Evolutionary conservation across 2,797 vertebrate genomes (phyloP).

Genomic region (Rhynchonycteris naso): DNA sequence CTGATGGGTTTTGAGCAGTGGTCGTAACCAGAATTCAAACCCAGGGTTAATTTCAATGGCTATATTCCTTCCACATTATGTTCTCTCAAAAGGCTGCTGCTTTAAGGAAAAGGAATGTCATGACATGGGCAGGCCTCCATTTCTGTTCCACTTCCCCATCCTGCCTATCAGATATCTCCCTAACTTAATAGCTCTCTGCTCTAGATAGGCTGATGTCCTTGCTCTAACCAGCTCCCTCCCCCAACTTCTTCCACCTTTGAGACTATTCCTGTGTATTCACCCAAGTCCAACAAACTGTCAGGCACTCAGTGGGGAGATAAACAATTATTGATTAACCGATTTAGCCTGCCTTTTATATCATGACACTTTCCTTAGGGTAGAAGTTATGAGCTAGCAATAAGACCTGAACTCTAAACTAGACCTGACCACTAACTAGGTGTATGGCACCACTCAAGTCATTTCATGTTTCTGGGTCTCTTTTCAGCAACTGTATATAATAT

Average conservation of each 20-base stretch:
- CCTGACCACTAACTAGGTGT: not conserved
- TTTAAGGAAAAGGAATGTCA: slow-evolving; percentile 57
- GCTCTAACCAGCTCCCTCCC: slow-evolving; percentile 34
- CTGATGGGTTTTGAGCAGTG: not conserved
- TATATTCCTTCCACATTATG: not conserved
- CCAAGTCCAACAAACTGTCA: slow-evolving; percentile 4
- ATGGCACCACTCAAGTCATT: not conserved
- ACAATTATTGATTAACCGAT: not conserved
- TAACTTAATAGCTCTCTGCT: slow-evolving; percentile 30
- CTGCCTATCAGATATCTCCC: slow-evolving; percentile 47
- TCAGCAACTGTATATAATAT: not conserved
- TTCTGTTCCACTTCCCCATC: slow-evolving; percentile 58
- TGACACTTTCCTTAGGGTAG: not conserved
- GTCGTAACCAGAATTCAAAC: slow-evolving; percentile 48
- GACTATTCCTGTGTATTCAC: not conserved
- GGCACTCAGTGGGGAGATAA: not conserved
- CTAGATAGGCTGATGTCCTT: slow-evolving; percentile 42
- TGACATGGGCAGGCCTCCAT: slow-evolving; percentile 33
- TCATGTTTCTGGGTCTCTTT: slow-evolving; percentile 29
- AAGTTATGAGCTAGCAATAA: slow-evolving; percentile 30
- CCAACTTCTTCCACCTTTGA: not conserved
- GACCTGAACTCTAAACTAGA: not conserved
- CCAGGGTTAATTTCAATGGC: not conserved
- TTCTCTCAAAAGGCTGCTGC: slow-evolving; percentile 43
- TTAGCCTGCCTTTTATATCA: slow-evolving; percentile 27